Conservation (phyloP, 2,888 invertebrate genomes). For the Colostygia pectinataria region DNA sequence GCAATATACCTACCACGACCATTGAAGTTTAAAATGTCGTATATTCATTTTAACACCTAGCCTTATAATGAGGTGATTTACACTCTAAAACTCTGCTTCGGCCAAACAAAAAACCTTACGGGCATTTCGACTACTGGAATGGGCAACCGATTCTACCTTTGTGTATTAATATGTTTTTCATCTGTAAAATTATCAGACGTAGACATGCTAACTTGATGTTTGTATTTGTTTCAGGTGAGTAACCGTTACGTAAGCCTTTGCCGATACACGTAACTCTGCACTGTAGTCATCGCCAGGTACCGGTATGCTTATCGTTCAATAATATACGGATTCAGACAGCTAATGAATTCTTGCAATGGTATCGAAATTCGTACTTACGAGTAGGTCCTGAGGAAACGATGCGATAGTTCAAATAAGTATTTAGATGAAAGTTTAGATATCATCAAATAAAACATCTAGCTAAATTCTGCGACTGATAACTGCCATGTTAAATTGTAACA, state of each 20-base stretch:
- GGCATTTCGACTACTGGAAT: background rate
- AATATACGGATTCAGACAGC: slow-evolving; percentile 20
- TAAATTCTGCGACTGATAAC: no score
- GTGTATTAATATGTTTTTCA: slow-evolving; percentile 35
- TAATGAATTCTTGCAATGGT: background rate
- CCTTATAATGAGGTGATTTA: no score
- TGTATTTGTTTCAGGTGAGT: slow-evolving; percentile 61
- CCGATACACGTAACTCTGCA: slow-evolving; percentile 29
- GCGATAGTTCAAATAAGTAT: no score
- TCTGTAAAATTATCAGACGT: slow-evolving; percentile 41
- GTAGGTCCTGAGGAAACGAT: no score
- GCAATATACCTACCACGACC: no score
- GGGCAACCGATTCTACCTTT: slow-evolving; percentile 5
- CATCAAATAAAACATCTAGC: no score
- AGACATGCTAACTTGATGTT: slow-evolving; percentile 44
- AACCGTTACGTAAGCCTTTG: slow-evolving; percentile 52
- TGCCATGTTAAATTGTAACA: no score
- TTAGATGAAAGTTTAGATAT: no score
- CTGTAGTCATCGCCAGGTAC: slow-evolving; percentile 40
- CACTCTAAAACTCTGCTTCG: background rate
- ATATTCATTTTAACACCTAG: no score
- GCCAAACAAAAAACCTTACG: slow-evolving; percentile 1
- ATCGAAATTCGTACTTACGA: no score
- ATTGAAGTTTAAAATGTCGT: no score
- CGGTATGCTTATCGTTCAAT: slow-evolving; percentile 38